Evolutionary conservation across 92 coral and sea anemone species (phyloP), one percentile per base, ranked within the genome.

Genomic region (Metridium senile): DNA sequence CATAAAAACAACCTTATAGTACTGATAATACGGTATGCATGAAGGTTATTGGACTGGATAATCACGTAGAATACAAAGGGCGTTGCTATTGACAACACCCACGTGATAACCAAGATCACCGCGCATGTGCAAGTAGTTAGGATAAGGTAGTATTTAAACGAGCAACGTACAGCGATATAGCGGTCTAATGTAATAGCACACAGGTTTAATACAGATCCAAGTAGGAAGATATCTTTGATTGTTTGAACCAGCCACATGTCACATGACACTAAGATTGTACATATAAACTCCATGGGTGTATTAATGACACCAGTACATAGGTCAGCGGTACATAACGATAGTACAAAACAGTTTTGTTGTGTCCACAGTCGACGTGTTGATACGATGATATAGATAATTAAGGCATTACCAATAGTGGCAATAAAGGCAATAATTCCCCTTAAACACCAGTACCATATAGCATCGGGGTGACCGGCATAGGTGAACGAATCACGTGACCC

Each of bases 381-480:
- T 9, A 39, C 30, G 13, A 79, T 79, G 68, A 79, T 25, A 52
- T 34, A 31, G 23, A 57, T 68, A 1, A 79, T 76, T 10, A 59
- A 31, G 0, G 70, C 76, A 28, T 70, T 79, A 17, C 84, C 84
- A 54, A 58, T 28, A 8, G 70, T 58, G 9, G 84, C 73, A 1
- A 70, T 23, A 7, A 79, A 0, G 13, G 84, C 66, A 28, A 79
- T 68, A 9, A 68, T 27, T 9, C 26, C 76, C 11, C 84, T 58
- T 35, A 79, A 25, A 0, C 58, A 21, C 84, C 84, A 79, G 34
- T 79, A 79, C 84, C 84, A 79, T 26, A 73, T 33, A 13, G 67
- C 10, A 13, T 58, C 56, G 9, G 78, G 78, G 43, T 73, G 78
- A 27, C 67, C 54, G 1, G 67, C 57, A 23, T 73, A 73, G 67